Base-by-base conservation (phyloP, 1,140 invertebrate genomes). In the Linepithema humile region DNA sequence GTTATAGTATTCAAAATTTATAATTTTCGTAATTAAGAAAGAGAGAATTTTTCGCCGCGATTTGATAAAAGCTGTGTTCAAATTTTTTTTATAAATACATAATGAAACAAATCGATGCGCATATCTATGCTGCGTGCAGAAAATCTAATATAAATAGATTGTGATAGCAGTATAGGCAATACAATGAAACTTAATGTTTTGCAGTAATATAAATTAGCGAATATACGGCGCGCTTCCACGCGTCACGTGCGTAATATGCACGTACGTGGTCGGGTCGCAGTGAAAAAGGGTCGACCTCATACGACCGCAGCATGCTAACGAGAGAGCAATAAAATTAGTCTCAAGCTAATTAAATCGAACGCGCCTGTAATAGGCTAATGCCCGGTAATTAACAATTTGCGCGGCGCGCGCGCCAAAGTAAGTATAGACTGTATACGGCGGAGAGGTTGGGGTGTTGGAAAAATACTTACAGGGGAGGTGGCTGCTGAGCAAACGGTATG, bases 291-390 rank as follows among this genome's bases (percentile, higher is more conserved):
- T 29, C 23, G 32, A 62, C 57, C 45, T 45, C 40, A 26, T 59
- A 50, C 38, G 40, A 57, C 50, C 74, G 23, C 74, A 23, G 74
- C 74, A 82, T 85, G 78, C 48, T 64, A 62, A 85, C 53, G 62
- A 70, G 74, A 48, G 55, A 77, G 38, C 69, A 82, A 82, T 59
- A 74, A 75, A 87, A 84, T 85, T 72, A 70, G 38, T 65, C 83
- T 87, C 75, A 78, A 83, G 50, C 72, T 85, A 85, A 87, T 85
- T 87, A 87, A 87, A 85, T 83, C 64, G 84, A 72, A 62, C 53
- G 50, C 35, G 43, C 65, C 26, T 82, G 38, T 82, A 82, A 82
- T 85, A 70, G 35, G 65, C 48, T 82, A 82, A 82, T 72, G 45
- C 43, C 4, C 26, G 40, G 35, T 84, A 80, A 80, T 80, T 78